These are phyloP conservation scores for Nyctibius bracteatus DNA, from an alignment of 2,113 vertebrate species.

Conservation along the genomic window DNA sequence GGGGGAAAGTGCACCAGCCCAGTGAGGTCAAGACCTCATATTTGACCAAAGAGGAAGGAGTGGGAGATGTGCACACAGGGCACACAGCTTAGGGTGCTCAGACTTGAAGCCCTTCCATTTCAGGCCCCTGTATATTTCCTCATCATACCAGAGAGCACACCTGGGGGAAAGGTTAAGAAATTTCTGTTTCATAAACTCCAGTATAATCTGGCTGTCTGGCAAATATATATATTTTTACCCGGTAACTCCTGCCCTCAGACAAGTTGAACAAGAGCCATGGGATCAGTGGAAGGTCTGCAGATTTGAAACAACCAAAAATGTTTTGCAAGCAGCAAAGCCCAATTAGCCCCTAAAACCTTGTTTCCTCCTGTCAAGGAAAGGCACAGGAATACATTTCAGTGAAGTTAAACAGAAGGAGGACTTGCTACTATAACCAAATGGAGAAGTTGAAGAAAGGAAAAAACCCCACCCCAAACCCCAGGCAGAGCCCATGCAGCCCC, in stretches of 20 bases:
- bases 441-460: not conserved
- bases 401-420: not conserved
- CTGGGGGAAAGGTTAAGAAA: not conserved
- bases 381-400: not conserved
- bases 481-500: not conserved
- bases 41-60: no score
- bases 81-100: no score
- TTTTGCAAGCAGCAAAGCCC: not conserved
- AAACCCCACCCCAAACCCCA: not conserved
- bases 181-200: not conserved
- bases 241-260: not conserved
- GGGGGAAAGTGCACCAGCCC: no score
- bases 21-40: no score
- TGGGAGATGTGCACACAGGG: no score
- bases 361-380: not conserved
- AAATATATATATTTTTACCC: not conserved
- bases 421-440: not conserved
- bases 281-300: not conserved
- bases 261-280: not conserved
- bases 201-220: no score
- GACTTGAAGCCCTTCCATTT: not conserved
- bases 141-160: not conserved
- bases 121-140: not conserved
- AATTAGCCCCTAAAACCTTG: not conserved
- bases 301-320: not conserved